phyloP scores from a whole-genome alignment of 1,140 invertebrate species.

The Agrilus planipennis region DNA sequence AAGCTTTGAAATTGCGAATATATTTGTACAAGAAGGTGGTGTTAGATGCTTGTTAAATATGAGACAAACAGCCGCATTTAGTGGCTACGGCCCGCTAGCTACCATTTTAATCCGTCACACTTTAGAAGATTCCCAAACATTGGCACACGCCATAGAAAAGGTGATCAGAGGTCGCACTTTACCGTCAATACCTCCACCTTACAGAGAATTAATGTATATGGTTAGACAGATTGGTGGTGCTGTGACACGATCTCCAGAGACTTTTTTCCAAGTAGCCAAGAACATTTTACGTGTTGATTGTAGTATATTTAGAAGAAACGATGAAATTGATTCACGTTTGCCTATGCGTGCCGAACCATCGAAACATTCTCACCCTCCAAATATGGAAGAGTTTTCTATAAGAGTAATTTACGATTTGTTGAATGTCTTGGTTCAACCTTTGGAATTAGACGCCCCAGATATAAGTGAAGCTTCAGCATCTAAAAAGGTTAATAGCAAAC shows the following conservation, averaged over 20 bases:
- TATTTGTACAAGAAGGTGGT: constrained; percentile 66
- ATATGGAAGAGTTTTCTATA: constrained; percentile 43
- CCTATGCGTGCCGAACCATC: constrained; percentile 30
- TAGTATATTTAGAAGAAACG: constrained; percentile 34
- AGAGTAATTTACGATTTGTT: constrained; percentile 56
- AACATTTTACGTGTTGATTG: constrained; percentile 59
- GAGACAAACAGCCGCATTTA: constrained; percentile 59
- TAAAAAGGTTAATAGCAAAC: constrained; percentile 1
- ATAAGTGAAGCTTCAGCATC: background rate
- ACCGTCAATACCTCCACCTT: constrained; percentile 53
- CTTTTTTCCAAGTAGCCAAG: constrained; percentile 62
- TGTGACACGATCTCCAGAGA: constrained; percentile 60
- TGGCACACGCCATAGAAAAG: constrained; percentile 75
- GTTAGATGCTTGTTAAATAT: constrained; percentile 59
- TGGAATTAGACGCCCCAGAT: constrained; percentile 16
- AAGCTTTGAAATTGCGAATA: constrained; percentile 59
- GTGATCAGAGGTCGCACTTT: constrained; percentile 56
- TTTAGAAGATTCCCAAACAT: constrained; percentile 63
- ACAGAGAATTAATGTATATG: constrained; percentile 74
- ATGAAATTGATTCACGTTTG: constrained; percentile 22
- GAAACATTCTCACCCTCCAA: constrained; percentile 32
- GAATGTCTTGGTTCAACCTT: constrained; percentile 50
- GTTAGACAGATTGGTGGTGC: constrained; percentile 68
- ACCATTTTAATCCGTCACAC: constrained; percentile 76
- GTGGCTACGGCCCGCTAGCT: constrained; percentile 65